Evolutionary conservation across 1,140 invertebrate genomes (phyloP).

Genomic region (Zaprionus gabonicus): DNA sequence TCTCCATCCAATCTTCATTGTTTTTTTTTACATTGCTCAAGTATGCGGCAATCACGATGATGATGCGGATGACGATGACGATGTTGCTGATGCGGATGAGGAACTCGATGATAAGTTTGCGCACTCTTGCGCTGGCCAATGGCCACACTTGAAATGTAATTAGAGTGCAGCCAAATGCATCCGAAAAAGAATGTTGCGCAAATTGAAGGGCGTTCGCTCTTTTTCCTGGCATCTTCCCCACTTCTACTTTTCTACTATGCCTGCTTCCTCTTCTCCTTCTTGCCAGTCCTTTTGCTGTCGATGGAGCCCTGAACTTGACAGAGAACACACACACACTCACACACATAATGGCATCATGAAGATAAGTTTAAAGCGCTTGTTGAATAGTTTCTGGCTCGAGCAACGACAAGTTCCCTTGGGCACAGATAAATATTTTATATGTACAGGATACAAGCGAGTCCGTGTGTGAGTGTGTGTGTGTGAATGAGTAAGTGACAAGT

Average conservation of each 20-base stretch:
- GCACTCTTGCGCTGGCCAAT: conserved; percentile 34
- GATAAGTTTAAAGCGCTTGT: conserved; percentile 18
- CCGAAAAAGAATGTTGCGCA: conserved; percentile 47
- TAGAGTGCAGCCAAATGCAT: conserved; percentile 70
- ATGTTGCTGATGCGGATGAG: conserved; percentile 25
- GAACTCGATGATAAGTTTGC: conserved; percentile 48
- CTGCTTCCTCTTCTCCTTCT: conserved; percentile 12
- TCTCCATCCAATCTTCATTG: neutral
- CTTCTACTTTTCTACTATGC: neutral
- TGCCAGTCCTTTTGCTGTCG: conserved; percentile 8
- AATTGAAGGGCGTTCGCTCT: conserved; percentile 44
- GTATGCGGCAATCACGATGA: conserved; percentile 41
- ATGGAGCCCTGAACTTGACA: conserved; percentile 41
- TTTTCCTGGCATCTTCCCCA: neutral
- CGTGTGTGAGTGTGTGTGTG: neutral
- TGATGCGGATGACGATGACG: conserved; percentile 7
- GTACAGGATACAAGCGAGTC: neutral
- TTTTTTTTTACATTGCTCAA: conserved; percentile 38
- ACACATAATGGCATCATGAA: conserved; percentile 4
- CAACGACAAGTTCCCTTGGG: neutral
- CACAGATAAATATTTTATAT: neutral
- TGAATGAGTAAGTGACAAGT: neutral
- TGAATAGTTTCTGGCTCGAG: neutral
- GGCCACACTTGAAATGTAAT: conserved; percentile 72
- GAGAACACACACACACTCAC: neutral